Evolutionary conservation across 2,888 invertebrate species (phyloP).

Genomic region (Drosophila subsilvestris): DNA sequence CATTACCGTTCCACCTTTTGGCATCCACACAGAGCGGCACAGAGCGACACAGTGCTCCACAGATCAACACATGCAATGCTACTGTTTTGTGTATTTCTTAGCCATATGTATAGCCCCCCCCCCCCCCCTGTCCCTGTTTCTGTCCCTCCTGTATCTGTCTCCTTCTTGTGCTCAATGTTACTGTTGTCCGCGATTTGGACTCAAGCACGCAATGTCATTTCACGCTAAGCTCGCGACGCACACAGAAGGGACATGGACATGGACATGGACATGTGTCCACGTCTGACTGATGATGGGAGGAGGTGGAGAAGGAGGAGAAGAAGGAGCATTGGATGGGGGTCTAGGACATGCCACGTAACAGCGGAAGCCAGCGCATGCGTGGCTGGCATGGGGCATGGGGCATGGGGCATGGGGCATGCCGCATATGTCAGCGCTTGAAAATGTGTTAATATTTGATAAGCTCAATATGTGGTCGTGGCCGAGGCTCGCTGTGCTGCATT

Average conservation of each 20-base stretch:
- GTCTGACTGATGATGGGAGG: slow-evolving; percentile 15
- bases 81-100: slow-evolving; percentile 45
- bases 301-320: slow-evolving; percentile 7
- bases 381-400: not conserved
- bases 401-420: slow-evolving; percentile 24
- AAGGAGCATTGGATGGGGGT: not conserved
- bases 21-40: slow-evolving; percentile 1
- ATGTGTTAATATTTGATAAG: slow-evolving; percentile 80
- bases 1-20: slow-evolving; percentile 14
- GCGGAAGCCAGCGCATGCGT: slow-evolving; percentile 71
- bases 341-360: slow-evolving; percentile 63
- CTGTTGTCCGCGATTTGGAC: slow-evolving; percentile 51
- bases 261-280: slow-evolving; percentile 52
- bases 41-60: slow-evolving; percentile 1
- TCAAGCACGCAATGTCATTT: slow-evolving; percentile 72
- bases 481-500: slow-evolving; percentile 8
- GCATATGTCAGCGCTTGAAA: slow-evolving; percentile 71
- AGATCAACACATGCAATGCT: slow-evolving; percentile 64
- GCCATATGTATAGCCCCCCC: not conserved
- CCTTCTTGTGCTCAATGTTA: not conserved
- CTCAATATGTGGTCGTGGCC: slow-evolving; percentile 71
- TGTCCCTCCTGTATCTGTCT: not conserved
- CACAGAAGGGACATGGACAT: slow-evolving; percentile 39
- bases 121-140: not conserved
- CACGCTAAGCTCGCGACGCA: slow-evolving; percentile 64